These are phyloP conservation scores for Caenorhabditis angaria DNA, from an alignment of 2,888 invertebrate genomes.

Conservation along the genomic window DNA sequence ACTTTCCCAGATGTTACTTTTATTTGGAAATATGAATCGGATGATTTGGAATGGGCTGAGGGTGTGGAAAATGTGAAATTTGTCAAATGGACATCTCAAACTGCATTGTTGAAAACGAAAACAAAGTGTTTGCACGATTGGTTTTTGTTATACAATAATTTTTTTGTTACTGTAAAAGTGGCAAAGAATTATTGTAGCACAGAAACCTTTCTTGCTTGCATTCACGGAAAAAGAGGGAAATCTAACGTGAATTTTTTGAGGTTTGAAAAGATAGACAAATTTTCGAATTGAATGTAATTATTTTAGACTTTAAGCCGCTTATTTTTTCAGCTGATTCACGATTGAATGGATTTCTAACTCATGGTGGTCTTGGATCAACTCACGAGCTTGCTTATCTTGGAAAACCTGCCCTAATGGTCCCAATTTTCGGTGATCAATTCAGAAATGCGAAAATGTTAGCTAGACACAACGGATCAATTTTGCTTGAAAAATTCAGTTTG, in stretches of 20 bases:
- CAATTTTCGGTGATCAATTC: conserved; percentile 45
- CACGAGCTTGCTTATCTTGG: conserved; percentile 32
- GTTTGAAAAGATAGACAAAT: neutral
- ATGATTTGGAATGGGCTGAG: conserved; percentile 17
- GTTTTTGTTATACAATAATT: conserved; percentile 18
- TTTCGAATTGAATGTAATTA: neutral
- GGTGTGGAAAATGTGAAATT: conserved; percentile 23
- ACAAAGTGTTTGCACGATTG: too few species aligned
- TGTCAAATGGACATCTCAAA: conserved; percentile 36
- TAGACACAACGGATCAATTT: conserved; percentile 29
- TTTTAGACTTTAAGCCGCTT: too few species aligned
- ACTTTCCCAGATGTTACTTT: conserved; percentile 29
- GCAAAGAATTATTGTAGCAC: neutral
- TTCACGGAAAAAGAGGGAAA: too few species aligned
- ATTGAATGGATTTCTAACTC: conserved; percentile 27
- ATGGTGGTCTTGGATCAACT: conserved; percentile 37
- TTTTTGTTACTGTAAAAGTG: neutral
- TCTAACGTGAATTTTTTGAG: neutral
- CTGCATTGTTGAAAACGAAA: conserved; percentile 25
- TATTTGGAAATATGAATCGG: conserved; percentile 39
- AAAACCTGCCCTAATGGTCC: conserved; percentile 38
- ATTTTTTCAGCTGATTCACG: conserved; percentile 24
- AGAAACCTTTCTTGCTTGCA: too few species aligned
- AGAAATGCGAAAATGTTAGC: conserved; percentile 40
- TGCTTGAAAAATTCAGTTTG: conserved; percentile 35